These are phyloP conservation scores for Cetonia aurata DNA, from an alignment of 2,888 invertebrate species.

Conservation along the genomic window DNA sequence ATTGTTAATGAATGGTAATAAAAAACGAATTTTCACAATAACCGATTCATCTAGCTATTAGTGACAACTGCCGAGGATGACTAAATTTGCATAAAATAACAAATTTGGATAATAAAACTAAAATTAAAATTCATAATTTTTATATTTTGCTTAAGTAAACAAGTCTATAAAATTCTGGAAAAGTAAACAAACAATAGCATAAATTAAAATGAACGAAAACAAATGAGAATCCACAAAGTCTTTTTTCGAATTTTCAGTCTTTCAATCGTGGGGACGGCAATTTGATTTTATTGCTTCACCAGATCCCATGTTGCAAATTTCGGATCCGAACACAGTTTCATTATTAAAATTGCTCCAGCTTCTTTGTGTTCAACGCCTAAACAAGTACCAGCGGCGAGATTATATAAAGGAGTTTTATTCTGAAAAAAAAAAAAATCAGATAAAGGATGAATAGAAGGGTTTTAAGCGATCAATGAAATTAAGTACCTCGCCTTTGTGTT, in stretches of 20 bases:
- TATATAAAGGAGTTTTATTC: conserved; percentile 84
- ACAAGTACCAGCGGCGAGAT: conserved; percentile 88
- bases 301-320: conserved; percentile 71
- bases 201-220: conserved; percentile 10
- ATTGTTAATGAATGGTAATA: too few relatives aligned
- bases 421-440: conserved; percentile 62
- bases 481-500: conserved; percentile 78
- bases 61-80: too few relatives aligned
- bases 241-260: conserved; percentile 15
- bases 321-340: conserved; percentile 74
- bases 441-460: not conserved
- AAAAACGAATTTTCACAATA: too few relatives aligned
- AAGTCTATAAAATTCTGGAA: conserved; percentile 17
- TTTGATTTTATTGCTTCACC: conserved; percentile 4
- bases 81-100: too few relatives aligned
- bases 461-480: not conserved
- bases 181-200: conserved; percentile 21
- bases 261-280: not conserved
- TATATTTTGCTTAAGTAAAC: conserved; percentile 9
- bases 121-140: conserved; percentile 2
- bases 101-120: not conserved
- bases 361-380: conserved; percentile 71
- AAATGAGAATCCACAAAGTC: conserved; percentile 1
- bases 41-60: too few relatives aligned
- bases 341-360: conserved; percentile 68